Evolutionary conservation across 2,113 vertebrate genomes (phyloP), one percentile per base, ranked within the genome.

Genomic region (Phrynocephalus versicolor): DNA sequence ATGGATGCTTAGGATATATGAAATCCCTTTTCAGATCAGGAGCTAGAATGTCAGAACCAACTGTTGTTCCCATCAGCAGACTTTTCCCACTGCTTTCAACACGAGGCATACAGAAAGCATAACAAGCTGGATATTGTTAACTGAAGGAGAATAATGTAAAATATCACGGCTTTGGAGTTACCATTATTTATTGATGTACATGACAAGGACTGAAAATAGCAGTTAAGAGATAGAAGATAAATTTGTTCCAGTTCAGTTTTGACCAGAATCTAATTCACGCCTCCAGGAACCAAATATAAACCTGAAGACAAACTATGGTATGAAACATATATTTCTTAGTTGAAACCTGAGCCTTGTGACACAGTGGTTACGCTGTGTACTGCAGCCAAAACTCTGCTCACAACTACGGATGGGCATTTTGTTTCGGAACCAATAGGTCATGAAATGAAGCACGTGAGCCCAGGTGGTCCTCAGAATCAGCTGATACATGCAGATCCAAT

Each of bases 11-110:
- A 85, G 84, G 70, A 81, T 73, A 85, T 73, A 76, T 84, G 51
- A 80, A 74, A 9, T 80, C 45, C n/a, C 71, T 84, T 84, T 67
- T 80, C 41, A 21, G 35, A 2, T 23, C 69, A 23, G 41, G 84
- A 79, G 45, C 8, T 25, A 30, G 74, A 37, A 81, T 81, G 73
- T 95, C 94, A 89, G 71, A 51, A 79, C 85, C 70, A 95, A 94
- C 93, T 86, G 79, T 1, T 77, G 45, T 51, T 92, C 82, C 91
- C 92, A 87, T 89, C 91, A 77, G 55, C 73, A 87, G 60, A 72
- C 85, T 88, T 87, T 82, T 89, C 81, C 73, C 87, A 93, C 91
- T 85, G 39, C 74, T 71, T 8, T 93, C 79, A 93, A 94, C 94
- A 94, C 87, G 90, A 80, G 87, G 45, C 86, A 91, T 19, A 39